A percentile compares a stretch with the other conserved stretches of the same genome.
Conservation (phyloP, 1,140 invertebrate species). For the Atta colombica region DNA sequence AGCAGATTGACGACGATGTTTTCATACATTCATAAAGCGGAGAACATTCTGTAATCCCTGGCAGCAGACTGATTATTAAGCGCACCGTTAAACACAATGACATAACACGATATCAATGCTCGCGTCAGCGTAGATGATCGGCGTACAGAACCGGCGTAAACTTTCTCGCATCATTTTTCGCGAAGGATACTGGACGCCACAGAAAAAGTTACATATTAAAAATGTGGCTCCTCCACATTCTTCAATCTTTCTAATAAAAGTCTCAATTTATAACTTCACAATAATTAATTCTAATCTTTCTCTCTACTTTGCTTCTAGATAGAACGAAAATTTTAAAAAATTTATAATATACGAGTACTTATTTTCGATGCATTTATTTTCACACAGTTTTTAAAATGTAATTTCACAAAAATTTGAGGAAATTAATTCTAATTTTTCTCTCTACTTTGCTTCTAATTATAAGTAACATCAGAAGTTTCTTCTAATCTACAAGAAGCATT, state of each 20-base stretch:
- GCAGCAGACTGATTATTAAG: constrained; percentile 12
- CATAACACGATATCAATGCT: constrained; percentile 64
- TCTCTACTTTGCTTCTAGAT: too few relatives aligned
- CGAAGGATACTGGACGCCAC: background rate
- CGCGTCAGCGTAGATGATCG: background rate
- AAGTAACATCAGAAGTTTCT: too few relatives aligned
- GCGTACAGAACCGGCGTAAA: constrained; percentile 1
- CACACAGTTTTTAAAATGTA: too few relatives aligned
- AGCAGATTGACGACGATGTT: constrained; percentile 5
- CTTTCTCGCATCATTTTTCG: constrained; percentile 25
- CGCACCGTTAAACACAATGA: constrained; percentile 48
- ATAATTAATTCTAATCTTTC: too few relatives aligned
- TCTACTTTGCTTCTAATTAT: too few relatives aligned
- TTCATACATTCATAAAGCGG: constrained; percentile 32
- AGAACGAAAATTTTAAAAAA: too few relatives aligned
- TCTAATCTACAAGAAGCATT: too few relatives aligned
- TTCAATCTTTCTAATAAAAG: background rate
- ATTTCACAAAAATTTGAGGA: too few relatives aligned
- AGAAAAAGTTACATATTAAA: background rate
- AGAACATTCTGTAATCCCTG: constrained; percentile 44
- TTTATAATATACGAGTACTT: too few relatives aligned
- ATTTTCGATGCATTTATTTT: too few relatives aligned
- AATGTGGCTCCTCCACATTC: background rate
- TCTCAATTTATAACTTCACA: too few relatives aligned
- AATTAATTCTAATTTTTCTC: too few relatives aligned